Evolutionary conservation across 2,888 invertebrate genomes (phyloP).

Genomic region (Mycalesis mineus): DNA sequence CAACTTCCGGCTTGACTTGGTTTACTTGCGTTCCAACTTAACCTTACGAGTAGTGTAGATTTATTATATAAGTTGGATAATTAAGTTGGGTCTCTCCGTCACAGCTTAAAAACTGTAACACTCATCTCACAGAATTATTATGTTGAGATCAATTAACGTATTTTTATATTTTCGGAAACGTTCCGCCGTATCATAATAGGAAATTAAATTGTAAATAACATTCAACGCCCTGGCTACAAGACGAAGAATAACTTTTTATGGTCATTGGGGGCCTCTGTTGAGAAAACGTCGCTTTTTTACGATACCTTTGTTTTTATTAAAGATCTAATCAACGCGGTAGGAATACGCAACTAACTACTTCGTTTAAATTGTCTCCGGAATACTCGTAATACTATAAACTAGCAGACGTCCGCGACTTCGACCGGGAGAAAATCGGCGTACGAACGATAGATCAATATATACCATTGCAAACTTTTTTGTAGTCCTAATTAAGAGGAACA

Average conservation of each 20-base stretch:
- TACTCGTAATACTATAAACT: neutral
- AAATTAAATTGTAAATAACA: constrained; percentile 14
- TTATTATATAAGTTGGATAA: neutral
- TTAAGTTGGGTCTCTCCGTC: neutral
- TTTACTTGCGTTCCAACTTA: no score
- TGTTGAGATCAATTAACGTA: constrained; percentile 3
- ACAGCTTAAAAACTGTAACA: no score
- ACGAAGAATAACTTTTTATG: constrained; percentile 14
- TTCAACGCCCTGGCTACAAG: neutral
- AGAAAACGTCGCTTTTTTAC: constrained; percentile 7
- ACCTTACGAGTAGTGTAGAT: no score
- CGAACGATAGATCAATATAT: no score
- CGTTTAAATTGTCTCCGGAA: neutral
- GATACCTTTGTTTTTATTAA: constrained; percentile 11
- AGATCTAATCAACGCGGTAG: neutral
- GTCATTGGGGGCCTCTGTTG: neutral
- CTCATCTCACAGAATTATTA: no score
- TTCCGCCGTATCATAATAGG: neutral
- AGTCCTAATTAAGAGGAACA: no score
- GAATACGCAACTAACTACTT: neutral
- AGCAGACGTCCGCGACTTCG: no score
- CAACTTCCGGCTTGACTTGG: no score
- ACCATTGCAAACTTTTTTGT: no score
- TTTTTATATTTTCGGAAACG: constrained; percentile 4
- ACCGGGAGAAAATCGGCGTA: no score